Evolutionary conservation across 2,113 vertebrate genomes (phyloP), one percentile per base, ranked within the genome.

Genomic region (Sylvilagus bachmani): DNA sequence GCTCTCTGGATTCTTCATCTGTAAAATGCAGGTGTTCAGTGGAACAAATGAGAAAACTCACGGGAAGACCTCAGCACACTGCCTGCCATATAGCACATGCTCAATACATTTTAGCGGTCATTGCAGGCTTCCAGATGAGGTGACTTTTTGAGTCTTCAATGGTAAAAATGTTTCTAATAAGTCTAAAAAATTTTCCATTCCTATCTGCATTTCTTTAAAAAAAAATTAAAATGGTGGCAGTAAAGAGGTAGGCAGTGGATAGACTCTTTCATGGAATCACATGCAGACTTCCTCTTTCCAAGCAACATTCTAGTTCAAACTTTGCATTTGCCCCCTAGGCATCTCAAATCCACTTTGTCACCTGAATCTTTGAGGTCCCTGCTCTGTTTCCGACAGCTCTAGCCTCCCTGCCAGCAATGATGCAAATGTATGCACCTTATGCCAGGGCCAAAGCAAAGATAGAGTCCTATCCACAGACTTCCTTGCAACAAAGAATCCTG

Each of bases 401-500:
- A 31, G 2, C 14, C 83, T 77, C 22, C 44, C 31, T 44, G 38
- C n/a, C 90, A 95, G 66, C 36, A 94, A 53, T 69, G 73, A 38
- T 29, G 64, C 36, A 83, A 84, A 70, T 17, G 53, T 94, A n/a
- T 31, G 10, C 13, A 83, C 55, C 78, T 75, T 61, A 53, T 44
- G 11, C 71, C 71, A 87, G 11, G 21, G 75, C 78, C 44, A 90
- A 91, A 27, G 36, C 78, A 84, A 95, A 96, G 79, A 38, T 64
- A 22, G 33, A 12, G 62, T 92, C 16, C 10, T 78, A 70, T 80
- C 79, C 79, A 74, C 82, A 53, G n/a, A 27, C 9, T 90, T 95
- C 80, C 61, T 75, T 86, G 51, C 55, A 91, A 31, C 84, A 89
- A 94, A 67, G 84, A 94, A 95, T 83, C 29, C 36, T 75, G 9